phyloP scores from a whole-genome alignment of 2,888 invertebrate species.

The Lottia gigantea region DNA sequence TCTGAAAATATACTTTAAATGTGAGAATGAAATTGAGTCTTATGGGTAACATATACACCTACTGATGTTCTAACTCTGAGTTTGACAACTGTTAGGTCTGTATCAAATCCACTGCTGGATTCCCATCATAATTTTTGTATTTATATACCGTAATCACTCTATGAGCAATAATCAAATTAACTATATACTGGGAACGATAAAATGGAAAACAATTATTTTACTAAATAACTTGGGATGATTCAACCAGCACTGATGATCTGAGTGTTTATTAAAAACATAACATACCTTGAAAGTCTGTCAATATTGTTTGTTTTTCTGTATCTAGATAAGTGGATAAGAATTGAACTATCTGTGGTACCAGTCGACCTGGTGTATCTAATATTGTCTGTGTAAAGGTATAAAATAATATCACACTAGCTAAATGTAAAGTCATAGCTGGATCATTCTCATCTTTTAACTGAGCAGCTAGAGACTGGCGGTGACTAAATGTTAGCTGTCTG shows the following conservation, averaged over 20 bases:
- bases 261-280: slow-evolving; percentile 16
- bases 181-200: no score
- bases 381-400: slow-evolving; percentile 83
- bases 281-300: slow-evolving; percentile 84
- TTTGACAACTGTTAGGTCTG: no score
- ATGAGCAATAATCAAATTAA: no score
- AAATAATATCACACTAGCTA: slow-evolving; percentile 75
- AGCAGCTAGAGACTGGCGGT: slow-evolving; percentile 83
- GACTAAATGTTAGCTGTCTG: slow-evolving; percentile 80
- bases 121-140: no score
- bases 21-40: no score
- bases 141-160: no score
- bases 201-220: no score
- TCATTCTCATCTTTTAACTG: slow-evolving; percentile 75
- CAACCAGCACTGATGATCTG: no score
- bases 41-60: no score
- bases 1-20: slow-evolving; percentile 70
- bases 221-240: no score
- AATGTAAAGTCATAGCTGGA: slow-evolving; percentile 64
- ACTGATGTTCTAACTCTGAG: no score
- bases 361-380: slow-evolving; percentile 92
- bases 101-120: background rate
- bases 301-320: slow-evolving; percentile 75
- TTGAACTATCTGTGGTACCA: slow-evolving; percentile 83
- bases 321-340: slow-evolving; percentile 80